A percentile compares a stretch with the other conserved stretches of the same genome.
These are phyloP conservation scores for Meriones unguiculatus DNA, from an alignment of 2,113 vertebrate species.

Conservation along the genomic window DNA sequence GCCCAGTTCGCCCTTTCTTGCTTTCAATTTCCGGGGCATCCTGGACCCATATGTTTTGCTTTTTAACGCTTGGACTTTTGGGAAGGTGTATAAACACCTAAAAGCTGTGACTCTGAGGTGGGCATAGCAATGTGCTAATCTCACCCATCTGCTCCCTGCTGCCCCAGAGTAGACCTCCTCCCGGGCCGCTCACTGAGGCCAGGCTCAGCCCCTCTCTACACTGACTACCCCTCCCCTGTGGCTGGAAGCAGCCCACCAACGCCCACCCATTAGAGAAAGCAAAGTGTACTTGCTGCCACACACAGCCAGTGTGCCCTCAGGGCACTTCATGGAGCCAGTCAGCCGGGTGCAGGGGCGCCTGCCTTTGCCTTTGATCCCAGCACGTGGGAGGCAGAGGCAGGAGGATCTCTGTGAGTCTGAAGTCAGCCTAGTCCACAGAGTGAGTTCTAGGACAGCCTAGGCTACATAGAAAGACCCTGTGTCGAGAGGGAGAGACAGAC, in stretches of 20 bases:
- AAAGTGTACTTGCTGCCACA: constrained; percentile 56
- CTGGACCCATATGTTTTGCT: background rate
- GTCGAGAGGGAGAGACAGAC: background rate
- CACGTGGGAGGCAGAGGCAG: background rate
- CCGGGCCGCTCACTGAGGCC: background rate
- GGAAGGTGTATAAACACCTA: background rate
- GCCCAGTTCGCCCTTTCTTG: background rate
- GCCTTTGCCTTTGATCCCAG: background rate
- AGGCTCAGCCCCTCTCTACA: background rate
- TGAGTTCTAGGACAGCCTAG: background rate
- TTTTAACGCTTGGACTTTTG: background rate
- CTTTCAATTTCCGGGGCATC: background rate
- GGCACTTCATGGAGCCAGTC: constrained; percentile 29
- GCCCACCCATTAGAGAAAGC: constrained; percentile 35
- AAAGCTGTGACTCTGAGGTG: background rate
- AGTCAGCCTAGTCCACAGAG: background rate
- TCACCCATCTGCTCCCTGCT: too few species aligned
- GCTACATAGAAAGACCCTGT: background rate
- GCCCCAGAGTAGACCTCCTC: too few species aligned
- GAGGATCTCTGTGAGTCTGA: background rate
- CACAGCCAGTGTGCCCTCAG: constrained; percentile 61
- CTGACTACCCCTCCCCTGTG: background rate
- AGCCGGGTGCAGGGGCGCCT: accelerated
- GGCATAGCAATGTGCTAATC: background rate
- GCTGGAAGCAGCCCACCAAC: constrained; percentile 49